Base-by-base conservation (phyloP, 2,888 invertebrate species). In the Leptinotarsa rubiginosa region DNA sequence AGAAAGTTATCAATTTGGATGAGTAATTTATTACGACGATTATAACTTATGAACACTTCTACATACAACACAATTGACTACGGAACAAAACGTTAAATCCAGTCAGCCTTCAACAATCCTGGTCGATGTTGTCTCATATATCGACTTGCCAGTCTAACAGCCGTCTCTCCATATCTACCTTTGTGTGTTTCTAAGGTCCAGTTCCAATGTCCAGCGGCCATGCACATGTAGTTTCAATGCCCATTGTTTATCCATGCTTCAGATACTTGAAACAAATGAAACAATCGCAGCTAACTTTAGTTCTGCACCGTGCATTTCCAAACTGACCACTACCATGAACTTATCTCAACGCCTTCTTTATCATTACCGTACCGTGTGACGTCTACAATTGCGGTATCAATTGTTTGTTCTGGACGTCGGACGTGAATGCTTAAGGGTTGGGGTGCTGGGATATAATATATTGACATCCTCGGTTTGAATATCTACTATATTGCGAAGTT, bases 191-290 rank as follows among this genome's bases (percentile, higher is more conserved):
- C 20, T 67, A 59, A 70, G 47, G 62, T 62, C 50, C 47, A 68
- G 47, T 77, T 76, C 77, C 76, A 79, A 79, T 76, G 78, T 76
- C 72, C 76, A 76, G 56, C 22, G 41, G 80, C 80, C 83, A 75
- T 70, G 66, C 75, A 69, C 72, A 78, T 78, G 75, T 76, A 83
- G 82, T 83, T 84, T 83, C 80, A 83, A 83, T 84, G 82, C 80
- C 81, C 77, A 84, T 84, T 84, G 84, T 84, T 84, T 81, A 79
- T 81, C 82, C 83, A 84, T 83, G 84, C 83, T 84, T 84, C 84
- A 84, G 83, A 84, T 84, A 83, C 83, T 84, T 81, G 82, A 79
- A 84, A 79, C 79, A 79, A 78, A 79, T 65, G 78, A 74, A 74
- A 84, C 84, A 84, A 84, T 84, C 83, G 79, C 78, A 72, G 81